A percentile compares a stretch with the other conserved stretches of the same genome.
phyloP scores from a whole-genome alignment of 2,113 vertebrate species.

The Hemiprocne comata region DNA sequence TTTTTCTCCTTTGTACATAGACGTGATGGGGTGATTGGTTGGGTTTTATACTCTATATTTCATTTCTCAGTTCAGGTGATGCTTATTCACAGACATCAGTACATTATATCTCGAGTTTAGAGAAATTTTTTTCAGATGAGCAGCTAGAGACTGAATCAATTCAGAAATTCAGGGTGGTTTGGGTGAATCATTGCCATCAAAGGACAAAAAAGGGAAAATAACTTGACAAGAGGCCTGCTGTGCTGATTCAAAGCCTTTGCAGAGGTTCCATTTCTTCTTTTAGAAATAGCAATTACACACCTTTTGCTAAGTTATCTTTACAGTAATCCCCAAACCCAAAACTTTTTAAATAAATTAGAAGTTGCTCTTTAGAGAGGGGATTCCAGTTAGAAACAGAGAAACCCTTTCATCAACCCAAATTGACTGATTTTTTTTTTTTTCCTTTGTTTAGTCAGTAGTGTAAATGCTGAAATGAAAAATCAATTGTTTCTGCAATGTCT shows the following conservation, averaged over 20 bases:
- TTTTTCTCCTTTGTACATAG: neutral
- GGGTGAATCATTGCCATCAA: neutral
- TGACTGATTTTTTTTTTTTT: neutral
- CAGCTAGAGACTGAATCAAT: neutral
- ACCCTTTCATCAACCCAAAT: neutral
- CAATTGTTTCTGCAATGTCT: neutral
- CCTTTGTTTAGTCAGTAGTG: neutral
- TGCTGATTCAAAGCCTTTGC: neutral
- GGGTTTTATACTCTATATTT: neutral
- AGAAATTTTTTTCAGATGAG: neutral
- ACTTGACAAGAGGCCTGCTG: neutral
- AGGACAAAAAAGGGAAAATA: neutral
- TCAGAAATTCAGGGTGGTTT: neutral
- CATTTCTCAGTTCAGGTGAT: neutral
- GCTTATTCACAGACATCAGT: neutral
- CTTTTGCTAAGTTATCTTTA: neutral
- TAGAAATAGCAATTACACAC: neutral
- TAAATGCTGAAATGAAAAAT: neutral
- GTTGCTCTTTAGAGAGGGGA: neutral
- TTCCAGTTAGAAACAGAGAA: neutral
- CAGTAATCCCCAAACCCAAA: neutral
- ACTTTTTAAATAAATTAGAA: neutral
- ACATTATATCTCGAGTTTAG: neutral
- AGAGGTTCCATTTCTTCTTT: neutral
- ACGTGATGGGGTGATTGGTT: neutral